phyloP scores from a whole-genome alignment of 2,797 vertebrate species.

The Poeciliopsis infans region DNA sequence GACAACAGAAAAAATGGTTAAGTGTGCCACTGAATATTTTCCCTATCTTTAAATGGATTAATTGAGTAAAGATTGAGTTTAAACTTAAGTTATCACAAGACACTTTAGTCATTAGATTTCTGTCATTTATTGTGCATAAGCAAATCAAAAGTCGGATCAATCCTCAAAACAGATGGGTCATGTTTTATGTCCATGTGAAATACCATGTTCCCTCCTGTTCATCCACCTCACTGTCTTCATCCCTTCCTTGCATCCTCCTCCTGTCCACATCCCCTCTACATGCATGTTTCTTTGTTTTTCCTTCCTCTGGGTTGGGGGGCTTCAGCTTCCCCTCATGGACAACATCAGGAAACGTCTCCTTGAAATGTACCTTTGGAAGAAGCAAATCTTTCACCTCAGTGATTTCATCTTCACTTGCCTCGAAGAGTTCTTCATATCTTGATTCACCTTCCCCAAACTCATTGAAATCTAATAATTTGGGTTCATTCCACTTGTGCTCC shows the following conservation, averaged over 20 bases:
- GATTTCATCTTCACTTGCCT: constrained; percentile 12
- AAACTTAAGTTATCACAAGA: background rate
- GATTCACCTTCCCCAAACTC: constrained; percentile 28
- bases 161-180: background rate
- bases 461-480: constrained; percentile 8
- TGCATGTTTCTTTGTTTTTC: background rate
- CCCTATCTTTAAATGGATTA: background rate
- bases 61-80: background rate
- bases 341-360: constrained; percentile 10
- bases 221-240: constrained; percentile 12
- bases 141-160: constrained; percentile 3
- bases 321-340: background rate
- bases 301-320: constrained; percentile 16
- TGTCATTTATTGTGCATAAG: constrained; percentile 52
- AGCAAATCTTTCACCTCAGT: constrained; percentile 3
- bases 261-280: constrained; percentile 8
- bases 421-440: background rate
- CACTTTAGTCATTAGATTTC: constrained; percentile 16
- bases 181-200: constrained; percentile 69
- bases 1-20: background rate
- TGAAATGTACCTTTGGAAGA: background rate
- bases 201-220: constrained; percentile 60
- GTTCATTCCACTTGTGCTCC: constrained; percentile 5
- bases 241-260: background rate
- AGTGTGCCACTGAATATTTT: background rate